These are phyloP conservation scores for Lasioglossum oenotherae DNA, from an alignment of 2,888 invertebrate species.

Conservation along the genomic window DNA sequence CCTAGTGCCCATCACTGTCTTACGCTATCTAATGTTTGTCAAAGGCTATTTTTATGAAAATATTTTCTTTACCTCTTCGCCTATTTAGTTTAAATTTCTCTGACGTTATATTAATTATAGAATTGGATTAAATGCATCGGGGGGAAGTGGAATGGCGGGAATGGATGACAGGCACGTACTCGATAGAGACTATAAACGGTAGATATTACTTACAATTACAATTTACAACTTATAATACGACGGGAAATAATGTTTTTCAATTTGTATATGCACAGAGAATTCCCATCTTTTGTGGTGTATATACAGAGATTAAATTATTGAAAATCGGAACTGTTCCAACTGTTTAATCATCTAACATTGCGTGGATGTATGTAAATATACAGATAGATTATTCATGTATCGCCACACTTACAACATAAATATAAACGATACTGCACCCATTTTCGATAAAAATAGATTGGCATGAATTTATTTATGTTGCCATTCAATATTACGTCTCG, in stretches of 20 bases:
- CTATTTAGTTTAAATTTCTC: neutral
- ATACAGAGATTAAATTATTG: constrained; percentile 1
- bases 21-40: too few relatives aligned
- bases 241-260: neutral
- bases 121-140: too few relatives aligned
- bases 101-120: neutral
- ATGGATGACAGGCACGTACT: neutral
- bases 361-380: neutral
- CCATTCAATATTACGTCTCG: neutral
- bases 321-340: neutral
- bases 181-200: too few relatives aligned
- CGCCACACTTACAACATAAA: neutral
- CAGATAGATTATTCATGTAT: neutral
- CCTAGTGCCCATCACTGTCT: too few relatives aligned
- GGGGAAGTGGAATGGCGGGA: neutral
- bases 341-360: neutral
- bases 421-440: neutral
- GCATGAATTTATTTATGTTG: neutral
- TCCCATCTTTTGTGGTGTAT: neutral
- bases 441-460: neutral
- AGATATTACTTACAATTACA: neutral
- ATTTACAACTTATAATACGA: neutral
- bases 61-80: neutral
- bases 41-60: neutral
- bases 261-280: neutral